Base-by-base conservation (phyloP, 2,888 invertebrate species). In the Tryphoninae sp. region DNA sequence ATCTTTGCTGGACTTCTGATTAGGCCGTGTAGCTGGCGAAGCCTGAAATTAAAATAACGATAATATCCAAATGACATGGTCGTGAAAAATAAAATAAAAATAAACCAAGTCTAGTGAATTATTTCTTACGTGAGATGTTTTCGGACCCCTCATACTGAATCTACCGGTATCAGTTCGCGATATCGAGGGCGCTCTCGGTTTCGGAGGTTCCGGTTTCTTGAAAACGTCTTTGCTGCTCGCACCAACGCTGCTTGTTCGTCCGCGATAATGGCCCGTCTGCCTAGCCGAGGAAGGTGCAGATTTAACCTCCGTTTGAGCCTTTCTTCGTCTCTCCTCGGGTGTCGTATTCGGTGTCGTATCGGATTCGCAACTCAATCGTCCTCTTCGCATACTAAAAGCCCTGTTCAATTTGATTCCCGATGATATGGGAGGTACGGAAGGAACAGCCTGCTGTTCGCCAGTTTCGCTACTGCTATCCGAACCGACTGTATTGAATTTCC, bases 141-240 rank as follows among this genome's bases (percentile, higher is more conserved):
- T 91, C 33, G 93, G 92, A 86, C 93, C 92, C 88, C 96, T 92
- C 88, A 95, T 93, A 88, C 95, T 95, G 86, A 94, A 94, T 84
- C 95, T 92, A 42, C 96, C 94, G 79, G 94, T 94, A 87, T 95
- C 95, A 23, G 93, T 94, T 84, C 95, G 92, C 7, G 94, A 93
- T 87, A 94, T 93, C 65, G 92, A 92, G 61, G 91, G 91, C 23
- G 85, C 81, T 69, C 87, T 84, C 1, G 86, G 84, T 80, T 88
- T 89, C 33, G 78, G 71, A 40, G 83, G 59, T n/a, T 90, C 89
- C 2, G 85, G 76, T 79, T 87, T 89, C 51, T 88, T 89, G 22
- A 84, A 78, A 8, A 74, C 67, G 2, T 90, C 89, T 77, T 87
- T 89, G 61, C 45, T 84, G 68, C 85, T 85, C 9, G 83, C 80